Evolutionary conservation across 53 echinoderm and acorn worm species (phyloP), one percentile per base, ranked within the genome.

Genomic region (Patiria pectinifera): DNA sequence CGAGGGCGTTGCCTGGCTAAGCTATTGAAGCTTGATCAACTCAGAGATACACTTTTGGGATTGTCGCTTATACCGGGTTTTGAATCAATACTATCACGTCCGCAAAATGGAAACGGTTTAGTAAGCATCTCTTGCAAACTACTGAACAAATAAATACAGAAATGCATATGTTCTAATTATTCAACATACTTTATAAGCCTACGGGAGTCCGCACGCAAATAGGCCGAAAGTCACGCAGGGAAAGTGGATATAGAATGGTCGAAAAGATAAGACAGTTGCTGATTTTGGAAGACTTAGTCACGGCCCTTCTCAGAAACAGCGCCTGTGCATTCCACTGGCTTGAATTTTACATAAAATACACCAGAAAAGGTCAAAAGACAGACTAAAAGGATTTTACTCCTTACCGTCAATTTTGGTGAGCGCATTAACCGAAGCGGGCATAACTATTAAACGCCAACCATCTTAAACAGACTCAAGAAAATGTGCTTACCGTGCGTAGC

Each of bases 351-450:
- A 66, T 16, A 66, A 66, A 14, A 66, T 66, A 18, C 15, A 11
- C 53, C 22, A 76, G 26, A 76, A 76, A 83, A 83, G 84, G 84
- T 84, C 81, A 62, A 80, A 80, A 63, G 90, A 80, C 90, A 90
- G 35, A 69, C 45, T 89, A 90, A 90, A 80, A n/a, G 90, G 90
- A 90, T 90, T 80, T 8, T 22, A 53, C 26, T 35, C 59, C 48
- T 61, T 7, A 2, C 4, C 15, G 44, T 80, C 69, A 24, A 62
- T 12, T 63, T 81, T 47, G 72, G 45, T 80, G 90, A 90, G 90
- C 80, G 90, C 90, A 90, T 90, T 90, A 90, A 80, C 35, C 25
- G 77, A 15, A 81, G 81, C 69, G 90, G 81, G 90, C 81, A 81
- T 70, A 90, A 90, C 80, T 81, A 80, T 90, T 90, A 80, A 77